Evolutionary conservation across 1,140 invertebrate genomes (phyloP), one percentile per base, ranked within the genome.

Genomic region (Pollicipes pollicipes): DNA sequence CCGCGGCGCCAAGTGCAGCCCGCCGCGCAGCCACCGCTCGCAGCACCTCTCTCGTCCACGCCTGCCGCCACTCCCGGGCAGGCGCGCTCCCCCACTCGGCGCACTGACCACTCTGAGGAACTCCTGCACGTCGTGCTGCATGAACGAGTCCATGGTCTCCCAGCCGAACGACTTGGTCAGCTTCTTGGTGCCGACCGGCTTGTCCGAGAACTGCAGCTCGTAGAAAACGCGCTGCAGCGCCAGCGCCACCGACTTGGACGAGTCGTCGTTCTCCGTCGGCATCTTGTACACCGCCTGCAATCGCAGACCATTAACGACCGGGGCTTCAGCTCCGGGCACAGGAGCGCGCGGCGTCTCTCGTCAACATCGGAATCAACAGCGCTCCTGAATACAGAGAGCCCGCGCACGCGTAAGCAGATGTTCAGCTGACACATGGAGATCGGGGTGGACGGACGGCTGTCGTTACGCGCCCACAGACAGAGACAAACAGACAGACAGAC

Each of bases 131-230:
- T 99, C 97, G 82, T 99, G 97, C 78, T 99, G 97, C 93, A 99
- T 98, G 81, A 99, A 99, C n/a, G 95, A 97, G 80, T 99, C 97
- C 8, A 99, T 83, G 0, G 96, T 97, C 81, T 99, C 97, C 97
- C 97, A 99, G 73, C 97, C 97, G 83, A 99, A 99, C 74, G 95
- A 97, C 81, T 98, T 97, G 29, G 97, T 99, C 31, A 99, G 83
- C 82, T 99, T 99, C 81, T 99, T 99, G 45, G 97, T 99, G 70
- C 96, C 97, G 58, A 99, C 97, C 31, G 97, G 95, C 82, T 96
- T 97, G 82, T 99, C 96, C 75, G 88, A 91, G 78, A 97, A 97
- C 80, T 99, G 97, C 37, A 99, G 84, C 79, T 99, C 97, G 78
- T 98, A 95, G 83, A 99, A 99, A 30, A 99, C 95, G 77, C 97